phyloP scores from a whole-genome alignment of 2,797 vertebrate genomes.

The Sebastes umbrosus region DNA sequence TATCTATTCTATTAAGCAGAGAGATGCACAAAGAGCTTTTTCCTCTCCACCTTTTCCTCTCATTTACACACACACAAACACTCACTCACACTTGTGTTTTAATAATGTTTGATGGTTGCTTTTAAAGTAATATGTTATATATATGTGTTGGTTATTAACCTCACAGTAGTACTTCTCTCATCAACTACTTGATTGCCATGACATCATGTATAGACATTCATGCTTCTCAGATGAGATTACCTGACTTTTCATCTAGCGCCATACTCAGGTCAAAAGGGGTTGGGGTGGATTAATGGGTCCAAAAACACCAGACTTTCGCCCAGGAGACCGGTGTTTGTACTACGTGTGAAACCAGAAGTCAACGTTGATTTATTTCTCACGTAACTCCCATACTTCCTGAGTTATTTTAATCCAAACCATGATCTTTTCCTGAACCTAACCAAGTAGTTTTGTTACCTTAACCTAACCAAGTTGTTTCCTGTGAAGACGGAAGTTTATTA shows the following conservation, averaged over 20 bases:
- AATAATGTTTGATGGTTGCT: background rate
- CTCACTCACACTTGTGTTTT: background rate
- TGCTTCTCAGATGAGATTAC: background rate
- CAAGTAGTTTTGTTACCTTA: too few species aligned
- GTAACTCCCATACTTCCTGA: too few species aligned
- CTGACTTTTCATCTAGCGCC: background rate
- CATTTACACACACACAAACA: background rate
- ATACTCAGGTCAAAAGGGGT: background rate
- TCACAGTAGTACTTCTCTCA: background rate
- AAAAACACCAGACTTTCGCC: too few species aligned
- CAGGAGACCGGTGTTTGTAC: too few species aligned
- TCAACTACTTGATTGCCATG: background rate
- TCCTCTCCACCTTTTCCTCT: background rate
- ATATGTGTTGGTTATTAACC: background rate
- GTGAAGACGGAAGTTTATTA: too few species aligned
- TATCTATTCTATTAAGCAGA: conserved; percentile 48
- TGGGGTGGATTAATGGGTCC: too few species aligned
- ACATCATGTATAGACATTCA: background rate
- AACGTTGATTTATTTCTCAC: too few species aligned
- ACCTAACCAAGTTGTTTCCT: too few species aligned
- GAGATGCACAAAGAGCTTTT: conserved; percentile 41
- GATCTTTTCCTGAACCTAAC: too few species aligned
- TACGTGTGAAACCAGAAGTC: too few species aligned
- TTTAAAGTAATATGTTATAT: background rate
- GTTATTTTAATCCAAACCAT: too few species aligned